Base-by-base conservation (phyloP, 1,140 invertebrate species). In the Trichonephila clavipes region DNA sequence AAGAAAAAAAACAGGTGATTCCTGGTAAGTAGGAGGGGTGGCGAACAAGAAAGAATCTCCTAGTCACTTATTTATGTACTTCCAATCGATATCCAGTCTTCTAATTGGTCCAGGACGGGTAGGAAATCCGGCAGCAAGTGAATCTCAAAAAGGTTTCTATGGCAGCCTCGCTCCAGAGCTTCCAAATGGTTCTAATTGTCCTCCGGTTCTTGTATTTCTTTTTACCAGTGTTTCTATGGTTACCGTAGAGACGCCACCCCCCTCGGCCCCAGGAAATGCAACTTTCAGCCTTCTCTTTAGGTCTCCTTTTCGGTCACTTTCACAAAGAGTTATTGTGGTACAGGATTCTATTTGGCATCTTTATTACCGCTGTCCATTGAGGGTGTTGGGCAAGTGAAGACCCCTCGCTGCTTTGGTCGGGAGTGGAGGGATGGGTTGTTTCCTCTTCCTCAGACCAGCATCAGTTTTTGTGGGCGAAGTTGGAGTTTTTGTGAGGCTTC, bases 131-230 rank as follows among this genome's bases (percentile, higher is more conserved):
- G 58, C 34, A 51, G 59, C 44, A 51, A 66, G 87, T 88, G 59
- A 62, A 72, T 82, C 89, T 82, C 44, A 44, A 90, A 90, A 90
- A 62, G 91, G 91, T 92, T 92, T 86, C 91, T 92, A 87, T 72
- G 51, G 91, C 44, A 34, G n/a, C 51, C n/a, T 72, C 24, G 24
- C 59, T 44, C 28, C 24, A 7, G 14, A 21, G 51, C 10, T 81
- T 34, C 91, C 83, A 87, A 92, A 87, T 87, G 91, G 82, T 87
- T 87, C 91, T 92, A 92, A 92, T 92, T 92, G 91, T 92, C 66
- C 62, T n/a, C 51, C 62, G 21, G 40, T 40, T 77, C 66, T 92
- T 92, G 66, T 69, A 69, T 69, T 69, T 69, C 66, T 77, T 92
- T 92, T 44, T 72, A n/a, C 12, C n/a, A n/a, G 12, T 19, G 83